Percentiles rank a stretch among this genome's conserved stretches.
Evolutionary conservation across 2,797 vertebrate genomes (phyloP).

Genomic region (Cryptoblepharus egeriae): DNA sequence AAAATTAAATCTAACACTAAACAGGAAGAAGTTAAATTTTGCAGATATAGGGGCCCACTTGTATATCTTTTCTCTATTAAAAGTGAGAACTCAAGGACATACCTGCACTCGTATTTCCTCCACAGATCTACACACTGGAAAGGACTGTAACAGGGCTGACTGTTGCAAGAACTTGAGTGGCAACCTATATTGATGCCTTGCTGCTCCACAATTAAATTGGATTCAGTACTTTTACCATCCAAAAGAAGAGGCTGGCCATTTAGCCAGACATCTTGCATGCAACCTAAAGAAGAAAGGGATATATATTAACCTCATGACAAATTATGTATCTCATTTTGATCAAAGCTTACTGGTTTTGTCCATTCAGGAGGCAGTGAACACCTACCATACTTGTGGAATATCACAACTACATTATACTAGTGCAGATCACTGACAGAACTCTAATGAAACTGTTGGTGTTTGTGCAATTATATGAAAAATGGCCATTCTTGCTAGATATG

Average conservation of each 20-base stretch:
- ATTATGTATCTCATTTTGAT: neutral
- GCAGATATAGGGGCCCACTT: too few species aligned
- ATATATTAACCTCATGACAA: neutral
- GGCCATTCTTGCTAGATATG: neutral
- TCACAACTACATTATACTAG: neutral
- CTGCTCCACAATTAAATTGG: conserved; percentile 76
- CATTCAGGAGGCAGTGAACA: neutral
- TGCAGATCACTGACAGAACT: neutral
- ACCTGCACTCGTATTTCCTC: conserved; percentile 89
- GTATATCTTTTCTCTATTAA: neutral
- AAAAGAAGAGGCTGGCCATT: conserved; percentile 80
- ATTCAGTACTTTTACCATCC: conserved; percentile 80
- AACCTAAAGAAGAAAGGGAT: conserved; percentile 71
- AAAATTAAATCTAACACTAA: too few species aligned
- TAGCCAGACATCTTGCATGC: conserved; percentile 84
- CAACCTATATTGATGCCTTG: conserved; percentile 80
- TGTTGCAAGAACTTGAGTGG: conserved; percentile 81
- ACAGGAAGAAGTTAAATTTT: too few species aligned
- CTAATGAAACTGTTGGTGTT: neutral
- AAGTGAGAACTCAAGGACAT: conserved; percentile 15
- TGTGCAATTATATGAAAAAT: neutral
- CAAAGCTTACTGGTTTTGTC: too few species aligned
- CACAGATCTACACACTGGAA: conserved; percentile 87
- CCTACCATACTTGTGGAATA: neutral
- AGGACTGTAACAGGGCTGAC: conserved; percentile 81